These are phyloP conservation scores for Brenthis daphne DNA, from an alignment of 2,888 invertebrate genomes.

Conservation along the genomic window DNA sequence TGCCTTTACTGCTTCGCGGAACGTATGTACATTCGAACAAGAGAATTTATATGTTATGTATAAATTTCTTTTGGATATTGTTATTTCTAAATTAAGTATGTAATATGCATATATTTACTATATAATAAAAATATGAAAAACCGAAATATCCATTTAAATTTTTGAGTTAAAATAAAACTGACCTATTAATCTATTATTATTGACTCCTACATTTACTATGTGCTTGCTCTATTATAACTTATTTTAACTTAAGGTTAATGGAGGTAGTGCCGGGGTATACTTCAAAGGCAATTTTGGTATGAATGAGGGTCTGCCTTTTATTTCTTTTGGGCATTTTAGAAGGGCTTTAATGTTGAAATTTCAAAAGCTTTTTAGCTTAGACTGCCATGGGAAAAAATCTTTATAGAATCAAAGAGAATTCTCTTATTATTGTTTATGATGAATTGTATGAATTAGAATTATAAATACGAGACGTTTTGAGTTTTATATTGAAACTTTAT, in stretches of 20 bases:
- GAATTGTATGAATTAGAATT: neutral
- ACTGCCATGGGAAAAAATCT: constrained; percentile 18
- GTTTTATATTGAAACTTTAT: neutral
- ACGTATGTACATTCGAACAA: constrained; percentile 21
- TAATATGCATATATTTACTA: neutral
- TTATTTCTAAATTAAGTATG: constrained; percentile 7
- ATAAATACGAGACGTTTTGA: neutral
- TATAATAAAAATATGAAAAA: neutral
- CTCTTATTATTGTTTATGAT: neutral
- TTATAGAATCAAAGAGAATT: constrained; percentile 11
- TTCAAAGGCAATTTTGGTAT: constrained; percentile 35
- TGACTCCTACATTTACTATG: neutral
- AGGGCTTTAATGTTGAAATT: constrained; percentile 28
- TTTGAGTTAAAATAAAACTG: neutral
- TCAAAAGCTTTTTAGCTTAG: constrained; percentile 29
- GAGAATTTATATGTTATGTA: constrained; percentile 24
- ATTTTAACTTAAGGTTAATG: constrained; percentile 36
- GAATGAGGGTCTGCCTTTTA: constrained; percentile 32
- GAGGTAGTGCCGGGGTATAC: constrained; percentile 25
- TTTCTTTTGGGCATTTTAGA: constrained; percentile 27
- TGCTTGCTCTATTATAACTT: no score
- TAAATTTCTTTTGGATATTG: constrained; percentile 14
- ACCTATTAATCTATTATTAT: neutral
- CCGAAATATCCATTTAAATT: neutral
- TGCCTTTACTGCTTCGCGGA: constrained; percentile 47